Base-by-base conservation (phyloP, 2,797 vertebrate genomes). In the Malacoctenus gilli region DNA sequence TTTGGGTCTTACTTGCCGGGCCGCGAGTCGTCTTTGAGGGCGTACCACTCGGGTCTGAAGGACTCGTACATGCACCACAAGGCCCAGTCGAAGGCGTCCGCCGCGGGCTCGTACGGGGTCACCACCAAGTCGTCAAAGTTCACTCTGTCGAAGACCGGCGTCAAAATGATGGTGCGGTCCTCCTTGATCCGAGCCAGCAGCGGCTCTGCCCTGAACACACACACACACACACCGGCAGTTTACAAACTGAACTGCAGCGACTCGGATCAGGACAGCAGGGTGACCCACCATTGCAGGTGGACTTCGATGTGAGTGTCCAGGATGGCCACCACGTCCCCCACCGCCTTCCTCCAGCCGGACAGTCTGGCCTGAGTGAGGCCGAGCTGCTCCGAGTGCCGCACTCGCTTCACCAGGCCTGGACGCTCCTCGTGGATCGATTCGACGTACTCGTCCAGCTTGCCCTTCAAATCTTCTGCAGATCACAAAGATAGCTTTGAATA, bases 231-330 rank as follows among this genome's bases (percentile, higher is more conserved):
- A n/a, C n/a, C n/a, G n/a, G n/a, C n/a, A n/a, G n/a, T n/a, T n/a
- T 3, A 34, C 9, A 20, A 38, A 21, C 1, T 4, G 40, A 9
- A 40, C 1, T 7, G 0, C 10, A 4, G 6, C 5, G 19, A 15
- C 1, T 19, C 11, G 2, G 4, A 22, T n/a, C n/a, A 0, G n/a
- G 2, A 18, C 9, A 13, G 22, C 3, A 4, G 1, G 41, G 14
- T 1, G 28, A 75, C 80, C 36, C 36, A 92, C 91, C 90, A 92
- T 47, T 83, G 73, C 18, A 76, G 54, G 14, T 89, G 78, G 36
- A 93, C 93, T 78, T 94, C 94, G 56, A 94, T 61, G 60, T 94
- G 92, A 40, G 90, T 90, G 16, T 94, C 93, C 69, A 94, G 72
- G 71, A 94, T 92, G 57, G 91, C 90, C 13, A 94, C 89, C 54